These are phyloP conservation scores for Prenolepis imparis DNA, from an alignment of 2,888 invertebrate species.

Conservation along the genomic window DNA sequence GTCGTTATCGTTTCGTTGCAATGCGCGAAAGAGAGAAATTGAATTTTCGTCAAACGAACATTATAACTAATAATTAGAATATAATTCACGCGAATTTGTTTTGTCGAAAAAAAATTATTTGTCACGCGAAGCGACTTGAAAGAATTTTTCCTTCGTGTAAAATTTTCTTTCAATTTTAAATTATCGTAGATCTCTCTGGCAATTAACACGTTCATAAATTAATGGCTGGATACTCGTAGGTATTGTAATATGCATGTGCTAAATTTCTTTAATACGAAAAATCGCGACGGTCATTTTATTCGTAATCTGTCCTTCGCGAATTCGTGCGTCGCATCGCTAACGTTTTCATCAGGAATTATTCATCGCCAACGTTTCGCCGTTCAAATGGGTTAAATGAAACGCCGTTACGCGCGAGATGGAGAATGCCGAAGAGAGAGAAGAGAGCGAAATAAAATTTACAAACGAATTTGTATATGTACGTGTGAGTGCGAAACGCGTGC, in stretches of 20 bases:
- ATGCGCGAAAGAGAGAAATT: not conserved
- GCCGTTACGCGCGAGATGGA: constrained; percentile 15
- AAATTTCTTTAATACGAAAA: constrained; percentile 4
- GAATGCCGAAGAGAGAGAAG: not conserved
- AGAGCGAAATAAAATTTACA: constrained; percentile 32
- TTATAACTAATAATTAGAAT: not conserved
- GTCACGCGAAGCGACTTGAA: not conserved
- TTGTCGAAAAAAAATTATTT: not conserved
- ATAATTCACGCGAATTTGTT: not conserved
- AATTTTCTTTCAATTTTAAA: not conserved
- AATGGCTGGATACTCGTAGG: not conserved
- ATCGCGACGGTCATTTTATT: not conserved
- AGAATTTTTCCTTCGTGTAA: not conserved
- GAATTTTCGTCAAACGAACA: not conserved
- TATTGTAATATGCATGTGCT: too few species aligned
- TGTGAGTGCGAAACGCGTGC: constrained; percentile 33
- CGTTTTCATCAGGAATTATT: constrained; percentile 35
- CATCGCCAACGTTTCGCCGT: constrained; percentile 30
- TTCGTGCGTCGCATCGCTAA: not conserved
- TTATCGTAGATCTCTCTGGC: not conserved
- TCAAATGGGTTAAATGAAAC: constrained; percentile 44
- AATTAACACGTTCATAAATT: not conserved
- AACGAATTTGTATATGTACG: constrained; percentile 35
- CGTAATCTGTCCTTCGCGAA: constrained; percentile 4
- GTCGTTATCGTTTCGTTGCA: not conserved